Evolutionary conservation across 2,113 vertebrate genomes (phyloP).

Genomic region (Gopherus evgoodei): DNA sequence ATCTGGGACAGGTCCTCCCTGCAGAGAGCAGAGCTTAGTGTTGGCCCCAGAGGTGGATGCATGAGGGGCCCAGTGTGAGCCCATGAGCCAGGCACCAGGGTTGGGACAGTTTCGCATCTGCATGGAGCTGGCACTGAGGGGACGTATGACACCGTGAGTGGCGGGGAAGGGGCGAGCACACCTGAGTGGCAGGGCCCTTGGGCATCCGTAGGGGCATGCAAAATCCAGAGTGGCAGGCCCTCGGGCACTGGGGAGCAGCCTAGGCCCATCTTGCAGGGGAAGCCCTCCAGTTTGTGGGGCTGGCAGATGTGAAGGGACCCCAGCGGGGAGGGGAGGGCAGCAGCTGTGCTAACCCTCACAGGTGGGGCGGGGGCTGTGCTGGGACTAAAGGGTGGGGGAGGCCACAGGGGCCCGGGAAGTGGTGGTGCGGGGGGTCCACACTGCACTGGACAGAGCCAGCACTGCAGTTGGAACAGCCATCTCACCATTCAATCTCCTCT

Average conservation of each 20-base stretch:
- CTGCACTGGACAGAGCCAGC: too few relatives aligned
- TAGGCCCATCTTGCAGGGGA: background rate
- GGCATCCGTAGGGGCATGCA: background rate
- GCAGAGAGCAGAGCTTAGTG: too few relatives aligned
- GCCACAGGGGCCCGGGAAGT: too few relatives aligned
- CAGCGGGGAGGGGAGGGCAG: fast-evolving
- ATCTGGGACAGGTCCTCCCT: too few relatives aligned
- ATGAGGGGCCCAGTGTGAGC: too few relatives aligned
- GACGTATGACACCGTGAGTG: too few relatives aligned
- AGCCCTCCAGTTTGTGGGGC: background rate
- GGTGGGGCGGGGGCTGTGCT: background rate
- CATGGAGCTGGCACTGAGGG: background rate
- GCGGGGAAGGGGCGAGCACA: fast-evolving
- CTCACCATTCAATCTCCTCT: constrained; percentile 68
- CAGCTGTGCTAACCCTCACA: background rate
- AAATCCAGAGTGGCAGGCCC: background rate
- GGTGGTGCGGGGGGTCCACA: too few relatives aligned
- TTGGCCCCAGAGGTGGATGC: too few relatives aligned
- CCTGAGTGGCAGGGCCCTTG: background rate
- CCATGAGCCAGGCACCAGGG: background rate
- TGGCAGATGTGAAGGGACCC: background rate
- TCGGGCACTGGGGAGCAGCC: background rate
- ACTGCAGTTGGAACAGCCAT: too few relatives aligned
- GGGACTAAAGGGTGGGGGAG: background rate
- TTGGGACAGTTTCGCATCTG: background rate